Evolutionary conservation across 2,113 vertebrate species (phyloP), one percentile per base, ranked within the genome.

Genomic region (Lepus americanus): DNA sequence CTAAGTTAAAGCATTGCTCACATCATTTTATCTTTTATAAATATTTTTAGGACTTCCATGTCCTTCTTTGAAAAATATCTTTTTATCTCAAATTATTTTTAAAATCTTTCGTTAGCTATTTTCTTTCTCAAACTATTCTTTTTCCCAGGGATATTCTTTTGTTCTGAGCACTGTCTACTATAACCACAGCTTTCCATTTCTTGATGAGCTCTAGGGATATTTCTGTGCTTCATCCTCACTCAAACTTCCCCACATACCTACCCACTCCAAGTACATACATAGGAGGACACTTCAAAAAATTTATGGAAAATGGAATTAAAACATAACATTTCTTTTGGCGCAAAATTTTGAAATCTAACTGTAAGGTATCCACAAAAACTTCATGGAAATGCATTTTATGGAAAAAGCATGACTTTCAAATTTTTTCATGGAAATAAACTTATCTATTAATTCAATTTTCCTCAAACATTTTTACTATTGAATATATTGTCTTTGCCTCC

Each of bases 11-110:
- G 59, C 1, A 51, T 73, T 86, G 25, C 55, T 83, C 11, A 16
- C 81, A 79, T 29, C 27, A 72, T 61, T 92, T 85, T 55, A 44
- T 64, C 53, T 77, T 36, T 90, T 84, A 69, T 67, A 90, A 55
- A 49, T 64, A 81, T 49, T 51, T 53, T 81, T 22, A 90, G 77
- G 11, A 0, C 33, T 76, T 78, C 27, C 53, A 44, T 78, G 82
- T 63, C 59, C 44, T 22, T 94, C 59, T 74, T 13, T 85, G n/a
- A 64, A 80, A 89, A 53, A 73, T 69, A 2, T 64, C 23, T 51
- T 61, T n/a, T 6, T 74, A 70, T 49, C 17, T 53, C 25, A 36
- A 95, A 25, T 2, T 63, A 33, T 39, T 36, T 74, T 53, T 83
- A 36, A 29, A 59, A n/a, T 59, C 93, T 64, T 90, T 70, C 5